phyloP scores from a whole-genome alignment of 2,888 invertebrate species.

The Lordiphosa fenestrarum region DNA sequence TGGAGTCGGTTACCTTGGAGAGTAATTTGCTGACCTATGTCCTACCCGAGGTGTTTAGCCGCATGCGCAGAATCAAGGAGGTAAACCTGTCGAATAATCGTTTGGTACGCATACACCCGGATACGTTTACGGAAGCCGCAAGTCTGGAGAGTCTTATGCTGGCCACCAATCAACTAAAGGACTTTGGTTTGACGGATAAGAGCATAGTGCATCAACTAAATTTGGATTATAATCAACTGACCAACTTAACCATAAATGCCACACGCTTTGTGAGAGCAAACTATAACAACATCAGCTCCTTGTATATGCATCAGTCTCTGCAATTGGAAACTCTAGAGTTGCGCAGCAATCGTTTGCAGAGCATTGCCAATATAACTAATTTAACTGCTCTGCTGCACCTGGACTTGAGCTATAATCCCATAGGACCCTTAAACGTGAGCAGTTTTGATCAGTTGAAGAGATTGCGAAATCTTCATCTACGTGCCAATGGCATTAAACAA shows the following conservation, averaged over 20 bases:
- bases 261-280: slow-evolving; percentile 76
- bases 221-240: slow-evolving; percentile 74
- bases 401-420: slow-evolving; percentile 77
- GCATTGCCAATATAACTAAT: slow-evolving; percentile 74
- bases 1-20: slow-evolving; percentile 75
- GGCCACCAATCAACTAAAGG: slow-evolving; percentile 60
- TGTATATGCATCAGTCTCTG: slow-evolving; percentile 61
- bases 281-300: slow-evolving; percentile 72
- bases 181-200: slow-evolving; percentile 70
- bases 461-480: slow-evolving; percentile 71
- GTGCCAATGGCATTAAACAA: slow-evolving; percentile 63
- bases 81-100: slow-evolving; percentile 77
- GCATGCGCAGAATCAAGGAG: slow-evolving; percentile 75
- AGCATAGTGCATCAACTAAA: slow-evolving; percentile 70
- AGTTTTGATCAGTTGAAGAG: slow-evolving; percentile 78
- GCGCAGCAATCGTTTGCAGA: slow-evolving; percentile 66
- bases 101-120: slow-evolving; percentile 69
- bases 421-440: slow-evolving; percentile 75
- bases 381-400: slow-evolving; percentile 69
- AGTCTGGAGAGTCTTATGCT: slow-evolving; percentile 71
- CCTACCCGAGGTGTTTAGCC: slow-evolving; percentile 74
- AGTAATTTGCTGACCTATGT: slow-evolving; percentile 73
- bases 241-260: slow-evolving; percentile 69
- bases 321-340: slow-evolving; percentile 74
- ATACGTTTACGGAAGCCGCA: slow-evolving; percentile 74